Conservation (phyloP, 2,797 vertebrate species). For the Ambastaia sidthimunki region DNA sequence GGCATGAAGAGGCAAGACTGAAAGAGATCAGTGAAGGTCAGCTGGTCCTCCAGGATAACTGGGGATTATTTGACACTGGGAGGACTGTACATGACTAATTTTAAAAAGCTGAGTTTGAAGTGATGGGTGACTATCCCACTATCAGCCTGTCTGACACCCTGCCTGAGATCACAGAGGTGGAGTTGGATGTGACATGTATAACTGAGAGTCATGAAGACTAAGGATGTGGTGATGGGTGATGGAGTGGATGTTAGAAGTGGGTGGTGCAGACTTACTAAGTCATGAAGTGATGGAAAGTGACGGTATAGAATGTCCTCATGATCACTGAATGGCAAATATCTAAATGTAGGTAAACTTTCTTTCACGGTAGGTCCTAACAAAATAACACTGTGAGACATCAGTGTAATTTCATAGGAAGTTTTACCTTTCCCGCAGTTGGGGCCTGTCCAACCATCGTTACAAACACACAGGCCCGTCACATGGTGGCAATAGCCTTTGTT, state of each 20-base stretch:
- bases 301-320: not conserved
- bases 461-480: conserved; percentile 75
- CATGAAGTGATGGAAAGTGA: not conserved
- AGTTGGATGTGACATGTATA: not conserved
- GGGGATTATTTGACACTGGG: not conserved
- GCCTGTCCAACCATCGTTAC: conserved; percentile 81
- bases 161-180: not conserved
- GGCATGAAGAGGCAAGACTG: not conserved
- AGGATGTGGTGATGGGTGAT: not conserved
- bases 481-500: conserved; percentile 79
- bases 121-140: not conserved
- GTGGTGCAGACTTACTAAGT: not conserved
- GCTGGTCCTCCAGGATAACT: not conserved
- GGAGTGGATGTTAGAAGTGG: not conserved
- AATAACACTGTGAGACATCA: not conserved
- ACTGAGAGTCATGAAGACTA: not conserved
- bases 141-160: not conserved
- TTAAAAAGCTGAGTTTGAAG: conserved; percentile 8
- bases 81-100: not conserved
- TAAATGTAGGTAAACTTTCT: not conserved
- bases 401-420: not conserved
- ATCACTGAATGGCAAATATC: not conserved
- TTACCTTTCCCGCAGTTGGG: conserved; percentile 78
- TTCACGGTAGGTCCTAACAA: not conserved
- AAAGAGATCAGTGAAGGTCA: conserved; percentile 4